phyloP scores from a whole-genome alignment of 2,113 vertebrate species.

The Leucosticte australis region DNA sequence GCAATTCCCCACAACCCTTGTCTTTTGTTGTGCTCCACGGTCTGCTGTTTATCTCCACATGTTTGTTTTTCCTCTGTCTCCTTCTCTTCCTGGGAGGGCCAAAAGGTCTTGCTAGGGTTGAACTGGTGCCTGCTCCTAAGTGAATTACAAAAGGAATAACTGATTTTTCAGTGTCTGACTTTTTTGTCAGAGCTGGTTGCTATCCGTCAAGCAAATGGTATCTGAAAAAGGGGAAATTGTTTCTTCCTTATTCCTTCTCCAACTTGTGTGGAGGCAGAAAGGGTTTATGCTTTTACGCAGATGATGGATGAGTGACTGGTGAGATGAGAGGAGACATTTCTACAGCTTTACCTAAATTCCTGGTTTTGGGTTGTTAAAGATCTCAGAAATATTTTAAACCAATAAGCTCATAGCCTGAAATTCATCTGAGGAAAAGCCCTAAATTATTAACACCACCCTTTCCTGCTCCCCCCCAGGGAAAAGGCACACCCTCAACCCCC shows the following conservation, averaged over 20 bases:
- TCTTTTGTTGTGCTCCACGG: neutral
- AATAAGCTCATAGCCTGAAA: neutral
- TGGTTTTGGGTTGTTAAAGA: neutral
- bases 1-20: neutral
- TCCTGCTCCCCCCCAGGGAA: neutral
- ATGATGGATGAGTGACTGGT: neutral
- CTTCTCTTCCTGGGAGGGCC: neutral
- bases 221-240: neutral
- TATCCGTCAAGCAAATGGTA: neutral
- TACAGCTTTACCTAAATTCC: neutral
- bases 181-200: neutral
- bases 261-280: neutral
- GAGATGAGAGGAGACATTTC: neutral
- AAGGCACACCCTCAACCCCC: fast-evolving
- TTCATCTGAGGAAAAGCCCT: neutral
- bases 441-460: neutral
- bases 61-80: neutral
- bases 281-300: neutral
- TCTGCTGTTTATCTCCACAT: neutral
- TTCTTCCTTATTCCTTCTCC: neutral
- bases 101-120: slow-evolving; percentile 8
- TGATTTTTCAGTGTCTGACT: neutral
- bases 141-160: neutral
- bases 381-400: neutral
- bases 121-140: neutral